Evolutionary conservation across 2,888 invertebrate species (phyloP), one percentile per base, ranked within the genome.

Genomic region (Gari tellinella): DNA sequence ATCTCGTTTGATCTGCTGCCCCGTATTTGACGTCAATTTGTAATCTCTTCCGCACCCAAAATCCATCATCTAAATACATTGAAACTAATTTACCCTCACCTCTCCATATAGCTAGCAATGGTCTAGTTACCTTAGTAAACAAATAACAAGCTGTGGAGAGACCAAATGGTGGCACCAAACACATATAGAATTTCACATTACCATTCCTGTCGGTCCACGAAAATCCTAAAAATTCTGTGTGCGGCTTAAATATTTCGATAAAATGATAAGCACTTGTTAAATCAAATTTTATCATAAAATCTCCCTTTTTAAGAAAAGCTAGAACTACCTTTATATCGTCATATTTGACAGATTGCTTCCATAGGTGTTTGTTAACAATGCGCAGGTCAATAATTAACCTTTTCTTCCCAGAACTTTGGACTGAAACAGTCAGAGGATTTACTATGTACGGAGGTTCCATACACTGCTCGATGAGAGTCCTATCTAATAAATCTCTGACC

Each of bases 401-500:
- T 46, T 45, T 58, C 45, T 58, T 58, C 5, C 60, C 48, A 60
- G 31, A 38, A 38, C 40, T 60, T 23, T 60, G 46, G 19, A 58
- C 37, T 23, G 48, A 58, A 19, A 58, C 58, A 46, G 58, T 58
- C n/a, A 58, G 38, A 10, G 58, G 58, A 58, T 58, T 58, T 17
- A 48, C 46, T n/a, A 46, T 14, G 25, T 15, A 46, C 4, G 48
- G 58, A 15, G 14, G n/a, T 15, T 31, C 23, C 8, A 17, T 37
- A 21, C 58, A 58, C 46, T 48, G 25, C 17, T 46, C 48, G 5
- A 58, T 58, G 40, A 66, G 52, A 15, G 26, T 21, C 25, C 66
- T 51, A 52, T 57, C 53, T 25, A 53, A 52, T n/a, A 67, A 25
- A 26, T 67, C 67, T 25, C 46, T 21, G 40, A 67, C 23, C n/a